A percentile compares a stretch with the other conserved stretches of the same genome.
These are phyloP conservation scores for Hyles vespertilio DNA, from an alignment of 1,140 invertebrate genomes.

Conservation along the genomic window DNA sequence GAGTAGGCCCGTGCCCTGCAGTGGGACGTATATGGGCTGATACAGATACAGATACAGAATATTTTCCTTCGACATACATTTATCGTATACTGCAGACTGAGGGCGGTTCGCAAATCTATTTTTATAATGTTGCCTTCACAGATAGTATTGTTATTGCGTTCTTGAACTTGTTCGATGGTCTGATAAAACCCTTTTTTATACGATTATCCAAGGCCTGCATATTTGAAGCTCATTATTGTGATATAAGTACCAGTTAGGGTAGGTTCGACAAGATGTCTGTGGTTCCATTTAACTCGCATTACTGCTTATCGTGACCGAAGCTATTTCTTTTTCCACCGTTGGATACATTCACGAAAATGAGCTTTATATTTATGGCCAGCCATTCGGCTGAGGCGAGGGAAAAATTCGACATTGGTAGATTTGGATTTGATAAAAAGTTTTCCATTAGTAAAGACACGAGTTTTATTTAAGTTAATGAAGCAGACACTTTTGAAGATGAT, in stretches of 20 bases:
- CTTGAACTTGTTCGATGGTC: constrained; percentile 47
- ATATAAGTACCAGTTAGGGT: constrained; percentile 49
- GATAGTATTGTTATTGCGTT: constrained; percentile 6
- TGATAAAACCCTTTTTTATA: constrained; percentile 28
- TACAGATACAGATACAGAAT: no score
- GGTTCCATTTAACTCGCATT: constrained; percentile 54
- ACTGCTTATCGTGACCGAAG: constrained; percentile 50
- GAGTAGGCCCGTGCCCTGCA: no score
- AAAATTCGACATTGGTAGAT: constrained; percentile 35
- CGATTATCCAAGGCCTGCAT: constrained; percentile 42
- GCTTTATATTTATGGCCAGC: constrained; percentile 49
- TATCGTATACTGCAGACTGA: no score
- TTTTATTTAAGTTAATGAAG: constrained; percentile 10
- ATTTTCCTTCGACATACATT: no score
- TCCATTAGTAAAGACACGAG: constrained; percentile 43
- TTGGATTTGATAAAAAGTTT: constrained; percentile 40
- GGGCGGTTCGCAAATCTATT: no score
- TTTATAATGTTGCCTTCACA: no score
- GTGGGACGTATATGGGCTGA: no score
- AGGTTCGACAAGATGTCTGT: constrained; percentile 55
- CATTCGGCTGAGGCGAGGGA: constrained; percentile 33
- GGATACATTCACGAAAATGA: constrained; percentile 62
- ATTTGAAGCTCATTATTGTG: constrained; percentile 39
- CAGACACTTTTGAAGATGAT: constrained; percentile 4
- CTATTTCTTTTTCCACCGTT: constrained; percentile 54